Percentiles rank a stretch among this genome's conserved stretches.
Conservation (phyloP, 2,113 vertebrate genomes). For the Phaethon lepturus region DNA sequence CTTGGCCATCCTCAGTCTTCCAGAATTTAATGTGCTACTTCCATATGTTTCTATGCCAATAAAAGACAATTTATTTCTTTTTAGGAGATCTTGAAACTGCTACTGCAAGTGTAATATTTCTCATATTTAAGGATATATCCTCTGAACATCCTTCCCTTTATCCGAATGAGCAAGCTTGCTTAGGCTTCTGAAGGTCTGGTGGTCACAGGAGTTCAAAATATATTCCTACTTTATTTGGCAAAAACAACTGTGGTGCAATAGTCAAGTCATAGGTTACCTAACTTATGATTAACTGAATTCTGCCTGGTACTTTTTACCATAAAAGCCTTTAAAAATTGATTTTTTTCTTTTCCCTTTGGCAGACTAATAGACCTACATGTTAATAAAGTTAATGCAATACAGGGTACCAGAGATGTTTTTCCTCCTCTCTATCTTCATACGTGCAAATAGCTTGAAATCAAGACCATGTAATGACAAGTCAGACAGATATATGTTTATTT, state of each 20-base stretch:
- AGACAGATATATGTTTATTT: conserved; percentile 24
- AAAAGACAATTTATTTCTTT: background rate
- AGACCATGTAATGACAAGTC: background rate
- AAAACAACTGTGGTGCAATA: conserved; percentile 66
- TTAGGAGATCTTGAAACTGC: background rate
- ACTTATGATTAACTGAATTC: background rate
- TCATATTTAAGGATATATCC: background rate
- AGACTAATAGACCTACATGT: background rate
- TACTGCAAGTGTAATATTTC: background rate
- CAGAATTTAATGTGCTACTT: background rate
- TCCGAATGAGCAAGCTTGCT: background rate
- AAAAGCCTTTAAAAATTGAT: background rate
- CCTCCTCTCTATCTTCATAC: background rate
- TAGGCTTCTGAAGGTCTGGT: background rate
- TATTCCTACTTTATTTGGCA: conserved; percentile 69
- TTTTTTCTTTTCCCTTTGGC: conserved; percentile 4
- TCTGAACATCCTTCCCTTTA: background rate
- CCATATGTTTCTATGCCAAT: background rate
- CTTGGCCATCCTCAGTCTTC: background rate
- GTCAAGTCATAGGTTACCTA: background rate
- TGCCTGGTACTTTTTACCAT: background rate
- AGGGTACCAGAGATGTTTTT: background rate
- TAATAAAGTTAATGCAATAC: background rate
- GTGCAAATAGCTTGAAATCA: background rate
- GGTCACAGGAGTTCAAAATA: background rate